A percentile compares a stretch with the other conserved stretches of the same genome.
Evolutionary conservation across 2,888 invertebrate genomes (phyloP).

Genomic region (Ophioninae sp.): DNA sequence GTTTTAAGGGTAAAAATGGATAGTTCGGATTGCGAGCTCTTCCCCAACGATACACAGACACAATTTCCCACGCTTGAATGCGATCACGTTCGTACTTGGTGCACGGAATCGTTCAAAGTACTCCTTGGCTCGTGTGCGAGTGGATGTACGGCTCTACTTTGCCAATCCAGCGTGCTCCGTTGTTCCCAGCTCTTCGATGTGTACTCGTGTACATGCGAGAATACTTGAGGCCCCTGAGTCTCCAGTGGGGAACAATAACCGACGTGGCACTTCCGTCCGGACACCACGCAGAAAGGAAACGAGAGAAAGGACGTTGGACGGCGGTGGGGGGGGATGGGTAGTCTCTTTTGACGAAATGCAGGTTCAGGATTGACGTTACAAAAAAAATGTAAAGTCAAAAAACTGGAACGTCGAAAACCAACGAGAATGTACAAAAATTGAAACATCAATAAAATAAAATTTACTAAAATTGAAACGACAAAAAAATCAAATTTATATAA

Average conservation of each 20-base stretch:
- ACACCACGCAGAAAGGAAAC: slow-evolving; percentile 53
- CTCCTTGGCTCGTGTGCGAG: neutral
- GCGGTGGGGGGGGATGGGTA: neutral
- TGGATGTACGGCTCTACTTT: slow-evolving; percentile 68
- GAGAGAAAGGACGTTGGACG: slow-evolving; percentile 12
- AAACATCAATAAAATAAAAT: no score
- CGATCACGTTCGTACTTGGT: slow-evolving; percentile 21
- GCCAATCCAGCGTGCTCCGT: slow-evolving; percentile 65
- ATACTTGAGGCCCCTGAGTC: slow-evolving; percentile 60
- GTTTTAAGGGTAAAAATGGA: neutral
- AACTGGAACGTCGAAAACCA: no score
- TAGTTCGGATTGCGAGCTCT: slow-evolving; percentile 13
- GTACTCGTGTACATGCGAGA: slow-evolving; percentile 8
- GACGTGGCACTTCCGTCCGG: slow-evolving; percentile 75
- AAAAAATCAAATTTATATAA: no score
- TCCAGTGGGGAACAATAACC: slow-evolving; percentile 70
- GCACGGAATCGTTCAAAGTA: slow-evolving; percentile 30
- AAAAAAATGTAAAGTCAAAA: neutral
- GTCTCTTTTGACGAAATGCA: neutral
- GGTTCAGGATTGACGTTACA: neutral
- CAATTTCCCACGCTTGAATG: slow-evolving; percentile 54
- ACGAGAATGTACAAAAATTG: no score
- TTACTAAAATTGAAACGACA: no score
- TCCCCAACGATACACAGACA: slow-evolving; percentile 26
- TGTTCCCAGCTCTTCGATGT: slow-evolving; percentile 6